Base-by-base conservation (phyloP, 2,113 vertebrate species). In the Tauraco erythrolophus region DNA sequence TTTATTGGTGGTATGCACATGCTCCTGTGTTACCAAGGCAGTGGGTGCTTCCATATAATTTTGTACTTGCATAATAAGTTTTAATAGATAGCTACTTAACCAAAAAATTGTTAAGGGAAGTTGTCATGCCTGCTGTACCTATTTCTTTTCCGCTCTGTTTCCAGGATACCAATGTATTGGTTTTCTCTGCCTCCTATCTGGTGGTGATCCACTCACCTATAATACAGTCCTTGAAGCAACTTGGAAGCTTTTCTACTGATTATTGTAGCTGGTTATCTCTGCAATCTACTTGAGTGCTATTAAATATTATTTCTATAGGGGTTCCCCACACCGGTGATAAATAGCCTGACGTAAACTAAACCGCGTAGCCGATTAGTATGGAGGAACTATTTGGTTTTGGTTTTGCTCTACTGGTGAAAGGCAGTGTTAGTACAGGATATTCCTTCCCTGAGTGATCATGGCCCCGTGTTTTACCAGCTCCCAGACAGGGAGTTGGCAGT, bases 341-440 rank as follows among this genome's bases (percentile, higher is more conserved):
- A 82, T 84, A 93, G 81, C 84, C 92, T 88, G 81, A 81, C 91
- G 92, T 96, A 60, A 96, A 90, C 82, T 85, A 41, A 96, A 69
- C 65, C 53, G 41, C 31, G 7, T 23, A 79, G 84, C 77, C 88
- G 92, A 79, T 89, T 60, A 64, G 57, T 39, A 45, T 12, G 81
- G 81, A 88, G 89, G 81, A 87, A 54, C 77, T 60, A 0, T 43
- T 68, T 60, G 84, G 56, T 41, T 94, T 96, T 86, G 87, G 61
- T 30, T 79, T 95, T 81, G 28, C 35, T 85, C 15, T 70, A 0
- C n/a, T 48, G 69, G 33, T 64, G 48, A 70, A 68, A 90, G 48
- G 22, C 45, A 31, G 24, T 31, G 45, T 46, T 65, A 60, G 57
- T 71, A 41, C 51, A 41, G 56, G 0, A 7, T 62, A 1, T 5